Base-by-base conservation (phyloP, 2,113 vertebrate genomes). In the Chitala chitala region DNA sequence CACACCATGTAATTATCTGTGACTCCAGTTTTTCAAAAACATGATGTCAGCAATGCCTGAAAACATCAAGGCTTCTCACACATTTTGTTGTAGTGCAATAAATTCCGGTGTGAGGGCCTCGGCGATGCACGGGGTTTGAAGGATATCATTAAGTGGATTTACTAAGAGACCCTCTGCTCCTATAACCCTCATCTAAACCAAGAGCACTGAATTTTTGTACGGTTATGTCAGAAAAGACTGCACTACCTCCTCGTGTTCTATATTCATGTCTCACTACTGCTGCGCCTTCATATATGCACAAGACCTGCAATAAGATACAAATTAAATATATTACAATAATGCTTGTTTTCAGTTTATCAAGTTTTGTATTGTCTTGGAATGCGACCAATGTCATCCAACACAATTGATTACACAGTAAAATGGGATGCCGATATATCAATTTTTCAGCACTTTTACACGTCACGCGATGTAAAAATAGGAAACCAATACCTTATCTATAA, bases 291-390 rank as follows among this genome's bases (percentile, higher is more conserved):
- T n/a, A n/a, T n/a, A n/a, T n/a, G n/a, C n/a, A n/a, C 56, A n/a
- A 3, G 36, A 5, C 0, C 20, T 12, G 55, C 73, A 31, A 76
- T 74, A 68, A 68, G 51, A n/a, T 73, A 26, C 70, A 66, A 26
- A 63, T 63, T 63, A 63, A 63, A 63, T 63, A 63, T 63, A 38
- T n/a, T n/a, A n/a, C n/a, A n/a, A n/a, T n/a, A n/a, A n/a, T n/a
- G n/a, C n/a, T n/a, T n/a, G n/a, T n/a, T n/a, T n/a, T n/a, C 59
- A 63, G 33, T 36, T 63, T 33, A 9, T 36, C 38, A 63, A 36
- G 59, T 63, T 36, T 63, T 33, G 7, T 31, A 38, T 29, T 63
- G 59, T 63, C 59, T 63, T 29, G 10, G 20, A 38, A 61, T 61
- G 58, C 33, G 59, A 63, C 31, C 33, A 22, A 36, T 63, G 59